These are phyloP conservation scores for Linurgus olivaceus DNA, from an alignment of 2,797 vertebrate species.

Conservation along the genomic window DNA sequence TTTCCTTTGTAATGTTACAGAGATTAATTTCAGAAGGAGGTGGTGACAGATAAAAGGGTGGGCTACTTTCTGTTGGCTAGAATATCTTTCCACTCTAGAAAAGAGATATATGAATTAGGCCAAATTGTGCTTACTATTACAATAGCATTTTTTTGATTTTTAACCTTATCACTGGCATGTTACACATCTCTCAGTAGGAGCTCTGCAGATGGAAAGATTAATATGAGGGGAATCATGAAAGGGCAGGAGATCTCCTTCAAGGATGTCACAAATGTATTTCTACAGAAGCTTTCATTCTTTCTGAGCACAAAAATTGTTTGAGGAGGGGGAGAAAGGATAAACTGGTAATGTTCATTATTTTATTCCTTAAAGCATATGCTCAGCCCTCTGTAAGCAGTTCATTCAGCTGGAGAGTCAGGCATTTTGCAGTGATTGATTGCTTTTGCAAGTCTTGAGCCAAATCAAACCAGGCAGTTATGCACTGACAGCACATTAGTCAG, in stretches of 20 bases:
- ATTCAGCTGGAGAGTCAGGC: neutral
- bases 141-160: neutral
- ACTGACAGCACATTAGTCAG: neutral
- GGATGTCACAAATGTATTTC: neutral
- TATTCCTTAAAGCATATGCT: neutral
- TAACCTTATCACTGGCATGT: neutral
- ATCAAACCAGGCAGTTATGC: neutral
- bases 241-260: neutral
- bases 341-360: accelerated
- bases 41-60: neutral
- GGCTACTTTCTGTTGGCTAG: neutral
- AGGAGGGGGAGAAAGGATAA: neutral
- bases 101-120: neutral
- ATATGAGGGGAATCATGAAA: neutral
- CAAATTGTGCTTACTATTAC: neutral
- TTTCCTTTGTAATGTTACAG: neutral
- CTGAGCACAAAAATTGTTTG: neutral
- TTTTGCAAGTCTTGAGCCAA: neutral
- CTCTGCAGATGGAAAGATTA: neutral
- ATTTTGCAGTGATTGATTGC: neutral
- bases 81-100: neutral
- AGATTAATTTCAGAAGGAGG: neutral
- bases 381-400: neutral
- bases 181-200: neutral
- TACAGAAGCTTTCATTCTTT: neutral